Conservation (phyloP, 2,113 vertebrate species). For the Melospiza georgiana region DNA sequence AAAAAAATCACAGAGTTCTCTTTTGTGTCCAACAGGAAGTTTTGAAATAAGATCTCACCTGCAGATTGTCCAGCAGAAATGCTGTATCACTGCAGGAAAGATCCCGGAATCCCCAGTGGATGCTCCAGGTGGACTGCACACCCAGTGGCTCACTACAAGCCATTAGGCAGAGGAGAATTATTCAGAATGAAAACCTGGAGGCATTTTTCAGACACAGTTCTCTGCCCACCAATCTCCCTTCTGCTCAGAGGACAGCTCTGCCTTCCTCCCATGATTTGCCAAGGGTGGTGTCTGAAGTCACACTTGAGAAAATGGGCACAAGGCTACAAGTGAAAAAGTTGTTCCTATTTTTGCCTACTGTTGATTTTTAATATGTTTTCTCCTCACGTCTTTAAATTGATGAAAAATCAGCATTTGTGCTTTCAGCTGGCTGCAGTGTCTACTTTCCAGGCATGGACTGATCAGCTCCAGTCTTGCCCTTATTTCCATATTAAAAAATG, state of each 20-base stretch:
- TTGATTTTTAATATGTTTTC: neutral
- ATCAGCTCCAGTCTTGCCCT: neutral
- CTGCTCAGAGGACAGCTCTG: neutral
- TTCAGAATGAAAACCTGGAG: neutral
- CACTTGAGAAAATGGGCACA: rapidly evolving
- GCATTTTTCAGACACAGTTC: neutral
- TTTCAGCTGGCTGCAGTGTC: neutral
- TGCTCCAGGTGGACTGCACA: neutral
- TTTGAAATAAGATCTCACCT: neutral
- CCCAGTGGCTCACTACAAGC: neutral
- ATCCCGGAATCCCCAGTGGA: neutral
- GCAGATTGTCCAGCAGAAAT: neutral
- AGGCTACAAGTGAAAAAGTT: neutral
- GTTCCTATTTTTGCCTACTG: neutral
- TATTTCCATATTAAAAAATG: neutral
- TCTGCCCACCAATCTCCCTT: neutral
- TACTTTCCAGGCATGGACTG: neutral
- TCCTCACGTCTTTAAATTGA: neutral
- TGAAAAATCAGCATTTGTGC: neutral
- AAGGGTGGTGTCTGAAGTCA: neutral
- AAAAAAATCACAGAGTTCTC: neutral
- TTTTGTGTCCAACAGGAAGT: neutral
- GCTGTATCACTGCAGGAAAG: neutral
- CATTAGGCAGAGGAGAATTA: neutral
- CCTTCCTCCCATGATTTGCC: neutral